phyloP scores from a whole-genome alignment of 2,113 vertebrate genomes.

The Lycocorax pyrrhopterus region DNA sequence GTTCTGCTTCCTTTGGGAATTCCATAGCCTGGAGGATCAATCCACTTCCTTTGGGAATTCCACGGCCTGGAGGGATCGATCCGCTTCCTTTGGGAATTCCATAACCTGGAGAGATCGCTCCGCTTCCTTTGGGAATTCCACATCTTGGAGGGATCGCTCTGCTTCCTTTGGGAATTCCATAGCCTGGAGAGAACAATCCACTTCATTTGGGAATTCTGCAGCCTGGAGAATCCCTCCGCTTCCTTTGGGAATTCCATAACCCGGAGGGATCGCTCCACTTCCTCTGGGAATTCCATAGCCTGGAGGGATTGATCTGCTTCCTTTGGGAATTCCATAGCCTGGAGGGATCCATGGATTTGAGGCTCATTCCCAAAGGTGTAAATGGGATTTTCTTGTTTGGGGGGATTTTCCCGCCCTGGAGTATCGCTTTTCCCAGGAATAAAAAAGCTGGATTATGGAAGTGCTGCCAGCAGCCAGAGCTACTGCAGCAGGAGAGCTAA shows the following conservation, averaged over 20 bases:
- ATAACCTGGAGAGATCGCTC: too few species aligned
- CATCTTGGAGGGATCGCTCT: too few species aligned
- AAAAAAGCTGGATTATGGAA: too few species aligned
- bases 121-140: too few species aligned
- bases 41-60: background rate
- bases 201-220: background rate
- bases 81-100: background rate
- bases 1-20: background rate
- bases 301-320: rapidly evolving
- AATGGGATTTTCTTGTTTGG: too few species aligned
- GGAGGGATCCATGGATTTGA: too few species aligned
- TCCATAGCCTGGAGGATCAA: rapidly evolving
- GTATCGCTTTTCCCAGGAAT: too few species aligned
- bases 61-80: rapidly evolving
- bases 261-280: rapidly evolving
- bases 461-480: too few species aligned
- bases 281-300: background rate
- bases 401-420: too few species aligned
- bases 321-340: background rate
- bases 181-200: rapidly evolving
- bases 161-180: background rate
- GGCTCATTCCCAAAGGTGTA: too few species aligned
- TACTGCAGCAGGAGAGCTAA: too few species aligned
- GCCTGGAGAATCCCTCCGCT: rapidly evolving
- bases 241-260: background rate